Conservation (phyloP, 1,140 invertebrate species). For the Dysdera silvatica region DNA sequence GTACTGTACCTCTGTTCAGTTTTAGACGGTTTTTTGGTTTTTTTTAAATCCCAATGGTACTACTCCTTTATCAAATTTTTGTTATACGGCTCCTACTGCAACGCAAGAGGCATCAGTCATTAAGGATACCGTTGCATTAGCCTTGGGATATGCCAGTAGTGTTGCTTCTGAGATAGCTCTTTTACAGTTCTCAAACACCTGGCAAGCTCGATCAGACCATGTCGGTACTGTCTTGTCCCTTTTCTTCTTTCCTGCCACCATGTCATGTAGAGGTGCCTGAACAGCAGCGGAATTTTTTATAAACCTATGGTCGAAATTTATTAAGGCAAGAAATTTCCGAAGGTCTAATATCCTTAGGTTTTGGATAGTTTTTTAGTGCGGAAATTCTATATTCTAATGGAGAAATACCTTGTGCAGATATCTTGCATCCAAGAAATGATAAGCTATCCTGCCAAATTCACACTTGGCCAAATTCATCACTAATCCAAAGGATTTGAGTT, state of each 20-base stretch:
- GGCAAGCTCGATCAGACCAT: background rate
- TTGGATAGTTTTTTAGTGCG: constrained; percentile 39
- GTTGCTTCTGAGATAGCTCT: background rate
- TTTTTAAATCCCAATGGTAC: constrained; percentile 24
- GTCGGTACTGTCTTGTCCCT: background rate
- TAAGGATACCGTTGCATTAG: constrained; percentile 24
- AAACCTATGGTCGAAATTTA: constrained; percentile 44
- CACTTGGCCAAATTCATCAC: background rate
- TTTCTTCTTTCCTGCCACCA: background rate
- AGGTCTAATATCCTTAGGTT: constrained; percentile 37
- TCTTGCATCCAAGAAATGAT: background rate
- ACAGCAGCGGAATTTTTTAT: constrained; percentile 25
- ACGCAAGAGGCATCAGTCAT: constrained; percentile 6
- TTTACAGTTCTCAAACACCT: background rate
- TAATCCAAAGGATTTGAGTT: background rate
- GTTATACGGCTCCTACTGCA: constrained; percentile 17
- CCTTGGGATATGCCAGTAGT: background rate
- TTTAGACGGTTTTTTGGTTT: constrained; percentile 10
- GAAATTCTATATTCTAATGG: constrained; percentile 36
- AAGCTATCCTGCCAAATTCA: background rate
- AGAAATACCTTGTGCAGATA: background rate
- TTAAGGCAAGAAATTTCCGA: constrained; percentile 38
- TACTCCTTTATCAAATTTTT: constrained; percentile 3
- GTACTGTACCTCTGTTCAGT: constrained; percentile 25
- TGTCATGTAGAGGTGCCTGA: background rate